These are phyloP conservation scores for Danio albolineatus DNA, from an alignment of 2,797 vertebrate species.

Conservation along the genomic window DNA sequence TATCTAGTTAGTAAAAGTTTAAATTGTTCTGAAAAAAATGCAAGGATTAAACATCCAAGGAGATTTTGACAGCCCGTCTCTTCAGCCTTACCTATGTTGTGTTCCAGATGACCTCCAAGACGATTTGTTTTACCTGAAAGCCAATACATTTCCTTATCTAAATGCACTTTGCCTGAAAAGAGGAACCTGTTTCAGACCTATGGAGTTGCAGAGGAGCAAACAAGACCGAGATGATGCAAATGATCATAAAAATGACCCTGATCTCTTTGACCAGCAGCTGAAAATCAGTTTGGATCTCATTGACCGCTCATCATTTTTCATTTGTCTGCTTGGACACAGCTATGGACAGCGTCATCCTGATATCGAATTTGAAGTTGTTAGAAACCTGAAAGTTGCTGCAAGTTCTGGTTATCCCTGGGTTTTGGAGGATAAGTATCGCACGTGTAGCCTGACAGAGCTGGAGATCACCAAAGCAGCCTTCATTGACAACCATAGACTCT, in stretches of 20 bases:
- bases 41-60: neutral
- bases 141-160: conserved; percentile 66
- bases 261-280: conserved; percentile 54
- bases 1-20: too few relatives aligned
- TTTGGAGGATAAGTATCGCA: conserved; percentile 56
- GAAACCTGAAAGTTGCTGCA: conserved; percentile 64
- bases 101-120: conserved; percentile 59
- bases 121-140: conserved; percentile 54
- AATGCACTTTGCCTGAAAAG: conserved; percentile 60
- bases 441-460: conserved; percentile 60
- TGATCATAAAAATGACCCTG: neutral
- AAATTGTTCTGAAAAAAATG: conserved; percentile 4
- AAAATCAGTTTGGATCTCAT: conserved; percentile 66
- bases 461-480: conserved; percentile 66
- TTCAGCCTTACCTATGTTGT: conserved; percentile 60
- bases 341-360: conserved; percentile 60
- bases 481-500: conserved; percentile 58
- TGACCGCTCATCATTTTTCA: conserved; percentile 64
- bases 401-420: conserved; percentile 67
- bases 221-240: neutral
- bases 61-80: neutral
- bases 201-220: conserved; percentile 56
- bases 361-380: conserved; percentile 53
- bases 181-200: conserved; percentile 64
- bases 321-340: conserved; percentile 60